Percentiles rank a stretch among this genome's conserved stretches.
Conservation (phyloP, 2,888 invertebrate species). For the Prosapia bicincta region DNA sequence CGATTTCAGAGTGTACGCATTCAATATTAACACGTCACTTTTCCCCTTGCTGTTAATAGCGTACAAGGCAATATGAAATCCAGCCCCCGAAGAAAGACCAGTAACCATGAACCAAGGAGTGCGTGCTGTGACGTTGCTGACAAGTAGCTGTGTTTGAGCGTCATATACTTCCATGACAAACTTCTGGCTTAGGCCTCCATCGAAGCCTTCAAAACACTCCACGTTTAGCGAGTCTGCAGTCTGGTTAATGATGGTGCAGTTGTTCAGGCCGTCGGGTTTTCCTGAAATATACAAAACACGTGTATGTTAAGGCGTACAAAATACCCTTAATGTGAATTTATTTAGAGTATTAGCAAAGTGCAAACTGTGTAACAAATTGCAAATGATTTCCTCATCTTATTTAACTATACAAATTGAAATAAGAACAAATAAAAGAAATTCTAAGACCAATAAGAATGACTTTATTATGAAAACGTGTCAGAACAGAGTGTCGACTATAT, state of each 20-base stretch:
- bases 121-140: constrained; percentile 56
- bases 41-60: constrained; percentile 70
- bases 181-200: constrained; percentile 69
- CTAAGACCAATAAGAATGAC: too few species aligned
- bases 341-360: too few species aligned
- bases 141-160: constrained; percentile 48
- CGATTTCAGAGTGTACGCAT: constrained; percentile 67
- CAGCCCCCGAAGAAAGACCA: constrained; percentile 63
- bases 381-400: too few species aligned
- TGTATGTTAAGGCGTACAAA: too few species aligned
- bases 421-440: too few species aligned
- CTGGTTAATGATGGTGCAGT: constrained; percentile 71
- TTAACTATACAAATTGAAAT: too few species aligned
- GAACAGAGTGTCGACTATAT: too few species aligned
- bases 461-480: too few species aligned
- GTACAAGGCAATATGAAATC: constrained; percentile 64
- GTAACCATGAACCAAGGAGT: constrained; percentile 62
- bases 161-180: constrained; percentile 70
- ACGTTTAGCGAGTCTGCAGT: constrained; percentile 68
- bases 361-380: too few species aligned
- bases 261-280: constrained; percentile 67
- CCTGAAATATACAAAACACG: too few species aligned
- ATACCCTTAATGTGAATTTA: too few species aligned
- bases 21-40: constrained; percentile 61
- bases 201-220: constrained; percentile 71